Evolutionary conservation across 2,113 vertebrate genomes (phyloP).

Genomic region (Pteropus alecto): DNA sequence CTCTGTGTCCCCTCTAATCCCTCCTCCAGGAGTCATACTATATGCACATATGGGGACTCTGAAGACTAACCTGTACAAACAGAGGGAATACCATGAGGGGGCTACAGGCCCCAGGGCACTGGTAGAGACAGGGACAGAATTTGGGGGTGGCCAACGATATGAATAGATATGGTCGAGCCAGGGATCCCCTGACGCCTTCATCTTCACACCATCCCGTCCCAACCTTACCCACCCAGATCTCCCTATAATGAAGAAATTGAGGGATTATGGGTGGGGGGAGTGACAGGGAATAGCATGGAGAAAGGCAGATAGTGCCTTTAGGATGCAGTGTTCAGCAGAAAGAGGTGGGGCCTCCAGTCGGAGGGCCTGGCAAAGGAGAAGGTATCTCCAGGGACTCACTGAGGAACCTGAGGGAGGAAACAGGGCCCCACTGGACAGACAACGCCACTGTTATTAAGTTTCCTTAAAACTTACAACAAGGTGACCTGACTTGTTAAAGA

Average conservation of each 20-base stretch:
- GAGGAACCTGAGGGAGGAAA: background rate
- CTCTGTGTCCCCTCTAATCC: background rate
- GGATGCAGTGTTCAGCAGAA: background rate
- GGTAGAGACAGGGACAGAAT: background rate
- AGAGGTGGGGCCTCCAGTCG: background rate
- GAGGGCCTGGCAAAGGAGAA: too few relatives aligned
- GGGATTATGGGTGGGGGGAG: rapidly evolving
- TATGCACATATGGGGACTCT: background rate
- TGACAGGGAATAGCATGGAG: background rate
- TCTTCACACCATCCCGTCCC: background rate
- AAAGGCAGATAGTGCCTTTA: background rate
- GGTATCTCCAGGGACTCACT: background rate
- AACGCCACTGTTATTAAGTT: background rate
- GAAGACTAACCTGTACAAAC: background rate
- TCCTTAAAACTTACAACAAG: background rate
- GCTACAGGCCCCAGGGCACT: background rate
- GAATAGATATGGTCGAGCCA: background rate
- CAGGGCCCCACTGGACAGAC: background rate
- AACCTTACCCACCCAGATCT: background rate
- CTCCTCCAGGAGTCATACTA: background rate
- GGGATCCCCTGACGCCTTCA: background rate
- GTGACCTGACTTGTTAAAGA: background rate
- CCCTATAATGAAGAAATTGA: background rate
- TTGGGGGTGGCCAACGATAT: background rate
- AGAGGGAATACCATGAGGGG: background rate